Evolutionary conservation across 2,113 vertebrate genomes (phyloP), one percentile per base, ranked within the genome.

Genomic region (Thamnophis sirtalis): DNA sequence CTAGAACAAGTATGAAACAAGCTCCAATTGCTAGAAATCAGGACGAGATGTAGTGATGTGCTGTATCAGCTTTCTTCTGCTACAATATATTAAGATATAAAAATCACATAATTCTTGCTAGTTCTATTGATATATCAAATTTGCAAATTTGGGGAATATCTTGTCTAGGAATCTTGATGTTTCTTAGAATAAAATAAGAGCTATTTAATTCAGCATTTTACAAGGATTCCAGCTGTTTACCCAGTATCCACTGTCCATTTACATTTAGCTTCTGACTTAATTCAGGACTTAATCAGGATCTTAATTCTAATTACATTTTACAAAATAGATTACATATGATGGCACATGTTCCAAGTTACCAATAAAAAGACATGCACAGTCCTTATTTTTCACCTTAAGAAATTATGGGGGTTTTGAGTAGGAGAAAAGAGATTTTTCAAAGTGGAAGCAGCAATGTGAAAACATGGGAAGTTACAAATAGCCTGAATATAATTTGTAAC

Each of bases 21-120:
- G 4, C 89, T 95, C 94, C 92, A 93, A 58, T 85, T 93, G 49
- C 89, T 95, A 85, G 91, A 94, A 93, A 94, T 93, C 54, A 91
- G 93, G 89, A 95, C 92, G 91, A 87, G 88, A 55, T 93, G 60
- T 80, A 95, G 92, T 5, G 90, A 91, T 94, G 48, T 24, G 33
- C 21, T 80, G n/a, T 87, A 43, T 49, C 63, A 53, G 43, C 24
- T 17, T 58, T 48, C 55, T 56, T 43, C 21, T 49, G 38, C 19
- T 55, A 80, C 88, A 43, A 38, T 11, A 22, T 22, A 55, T 88
- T 55, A 38, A 84, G 24, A 49, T 48, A 13, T 24, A n/a, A 15
- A 19, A 43, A 17, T 51, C 38, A 43, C 9, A 22, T 56, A 54
- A 87, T 56, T 33, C 60, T 43, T 91, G 22, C 50, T 54, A 38